Percentiles rank a stretch among this genome's conserved stretches.
Evolutionary conservation across 1,140 invertebrate genomes (phyloP).

Genomic region (Riptortus pedestris): DNA sequence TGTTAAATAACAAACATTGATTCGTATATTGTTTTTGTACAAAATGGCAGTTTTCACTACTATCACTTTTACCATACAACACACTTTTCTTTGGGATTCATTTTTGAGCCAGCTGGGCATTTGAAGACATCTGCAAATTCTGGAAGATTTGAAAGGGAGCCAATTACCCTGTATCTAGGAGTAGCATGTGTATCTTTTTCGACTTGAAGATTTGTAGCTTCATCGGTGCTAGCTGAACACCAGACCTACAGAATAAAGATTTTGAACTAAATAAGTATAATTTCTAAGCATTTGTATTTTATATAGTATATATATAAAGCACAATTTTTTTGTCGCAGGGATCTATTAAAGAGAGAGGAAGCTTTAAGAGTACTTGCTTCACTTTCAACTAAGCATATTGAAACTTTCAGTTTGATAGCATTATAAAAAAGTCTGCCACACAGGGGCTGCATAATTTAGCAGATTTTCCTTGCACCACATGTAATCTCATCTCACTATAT

Average conservation of each 20-base stretch:
- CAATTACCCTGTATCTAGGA: slow-evolving; percentile 70
- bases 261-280: not conserved
- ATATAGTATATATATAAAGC: too few species aligned
- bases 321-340: too few species aligned
- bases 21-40: slow-evolving; percentile 10
- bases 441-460: too few species aligned
- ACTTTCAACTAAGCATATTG: too few species aligned
- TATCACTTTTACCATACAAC: slow-evolving; percentile 69
- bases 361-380: too few species aligned
- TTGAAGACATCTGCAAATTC: slow-evolving; percentile 81
- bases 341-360: too few species aligned
- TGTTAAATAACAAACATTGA: not conserved
- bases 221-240: slow-evolving; percentile 71
- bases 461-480: too few species aligned
- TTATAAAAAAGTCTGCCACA: too few species aligned
- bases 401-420: too few species aligned
- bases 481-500: too few species aligned
- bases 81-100: slow-evolving; percentile 87
- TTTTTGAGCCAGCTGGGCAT: slow-evolving; percentile 61
- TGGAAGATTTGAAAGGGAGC: slow-evolving; percentile 75
- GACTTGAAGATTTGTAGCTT: slow-evolving; percentile 65
- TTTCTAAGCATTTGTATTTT: too few species aligned
- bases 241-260: slow-evolving; percentile 55
- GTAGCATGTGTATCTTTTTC: slow-evolving; percentile 78
- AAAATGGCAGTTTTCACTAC: not conserved